Base-by-base conservation (phyloP, 2,113 vertebrate species). In the Salvelinus alpinus region DNA sequence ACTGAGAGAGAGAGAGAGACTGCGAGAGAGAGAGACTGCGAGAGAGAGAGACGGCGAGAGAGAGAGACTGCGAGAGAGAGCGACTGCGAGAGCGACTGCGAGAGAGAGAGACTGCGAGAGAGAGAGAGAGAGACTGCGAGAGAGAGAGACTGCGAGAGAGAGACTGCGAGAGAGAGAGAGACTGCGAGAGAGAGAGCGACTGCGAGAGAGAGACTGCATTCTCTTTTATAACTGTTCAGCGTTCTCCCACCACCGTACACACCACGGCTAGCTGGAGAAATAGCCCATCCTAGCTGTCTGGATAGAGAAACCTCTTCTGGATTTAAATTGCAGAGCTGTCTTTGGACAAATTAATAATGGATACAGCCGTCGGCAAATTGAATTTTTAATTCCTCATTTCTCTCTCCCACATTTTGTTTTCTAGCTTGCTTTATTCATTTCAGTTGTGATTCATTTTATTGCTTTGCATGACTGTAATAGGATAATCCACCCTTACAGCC, bases 331-430 rank as follows among this genome's bases (percentile, higher is more conserved):
- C 16, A 54, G 16, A 54, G 51, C 59, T 72, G 74, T 81, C 72
- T 80, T 73, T 70, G 29, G 75, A 73, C 82, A 86, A 86, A 89
- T 92, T 92, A 92, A 93, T 91, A 91, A 92, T 91, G 80, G 88
- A 92, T 90, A 77, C 76, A 86, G 87, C 92, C 85, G 82, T 82
- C 80, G 90, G 92, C 90, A 87, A 89, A 89, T 80, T 88, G 25
- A 86, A 90, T 91, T 86, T 89, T 85, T 85, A 87, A 91, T 89
- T 90, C 84, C 80, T 79, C 70, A 68, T 87, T 88, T 86, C 76
- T 62, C 70, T 80, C 73, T 47, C 68, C 73, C 82, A 80, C 78
- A 75, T 84, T 84, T 80, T 76, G 70, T 80, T 86, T 82, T 72
- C 65, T 73, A 62, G 51, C 51, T 67, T 75, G 68, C 48, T 84